phyloP scores from a whole-genome alignment of 2,888 invertebrate genomes.

The Drosophila kanekoi region DNA sequence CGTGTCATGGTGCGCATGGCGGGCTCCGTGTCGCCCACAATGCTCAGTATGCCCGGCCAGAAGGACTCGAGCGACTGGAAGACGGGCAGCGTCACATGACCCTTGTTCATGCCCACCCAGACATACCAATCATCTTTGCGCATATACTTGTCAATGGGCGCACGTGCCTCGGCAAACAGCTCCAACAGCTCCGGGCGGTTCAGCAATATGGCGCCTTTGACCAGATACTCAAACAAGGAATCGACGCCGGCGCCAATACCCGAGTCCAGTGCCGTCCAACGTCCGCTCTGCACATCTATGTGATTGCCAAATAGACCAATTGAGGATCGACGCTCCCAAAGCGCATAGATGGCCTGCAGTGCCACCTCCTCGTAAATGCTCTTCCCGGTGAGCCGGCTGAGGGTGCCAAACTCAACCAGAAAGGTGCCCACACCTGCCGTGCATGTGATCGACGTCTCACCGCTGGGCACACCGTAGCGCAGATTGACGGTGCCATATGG shows the following conservation, averaged over 20 bases:
- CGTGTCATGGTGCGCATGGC: slow-evolving; percentile 97
- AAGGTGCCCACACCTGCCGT: slow-evolving; percentile 99
- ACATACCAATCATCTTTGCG: slow-evolving; percentile 99
- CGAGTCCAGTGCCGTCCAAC: slow-evolving; percentile 99
- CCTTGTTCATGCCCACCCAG: slow-evolving; percentile 99
- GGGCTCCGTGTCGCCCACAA: slow-evolving; percentile 94
- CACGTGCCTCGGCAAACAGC: slow-evolving; percentile 93
- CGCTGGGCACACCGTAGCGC: slow-evolving; percentile 94
- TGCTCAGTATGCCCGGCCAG: slow-evolving; percentile 97
- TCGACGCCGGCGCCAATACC: slow-evolving; percentile 98
- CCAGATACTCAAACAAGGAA: slow-evolving; percentile 99
- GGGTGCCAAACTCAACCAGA: slow-evolving; percentile 97
- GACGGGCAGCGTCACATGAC: slow-evolving; percentile 96
- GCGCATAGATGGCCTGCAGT: slow-evolving; percentile 94
- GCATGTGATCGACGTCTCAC: slow-evolving; percentile 98
- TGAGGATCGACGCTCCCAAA: slow-evolving; percentile 94
- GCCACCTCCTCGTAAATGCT: slow-evolving; percentile 98
- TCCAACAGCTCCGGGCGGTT: slow-evolving; percentile 95
- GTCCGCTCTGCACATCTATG: slow-evolving; percentile 96
- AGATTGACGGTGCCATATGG: slow-evolving; percentile 99
- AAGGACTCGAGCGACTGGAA: slow-evolving; percentile 99
- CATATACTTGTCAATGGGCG: slow-evolving; percentile 93
- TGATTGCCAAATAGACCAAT: slow-evolving; percentile 98
- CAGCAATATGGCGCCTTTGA: slow-evolving; percentile 96
- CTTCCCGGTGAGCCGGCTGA: slow-evolving; percentile 96